phyloP scores from a whole-genome alignment of 2,113 vertebrate species.

The Chaetops frenatus region DNA sequence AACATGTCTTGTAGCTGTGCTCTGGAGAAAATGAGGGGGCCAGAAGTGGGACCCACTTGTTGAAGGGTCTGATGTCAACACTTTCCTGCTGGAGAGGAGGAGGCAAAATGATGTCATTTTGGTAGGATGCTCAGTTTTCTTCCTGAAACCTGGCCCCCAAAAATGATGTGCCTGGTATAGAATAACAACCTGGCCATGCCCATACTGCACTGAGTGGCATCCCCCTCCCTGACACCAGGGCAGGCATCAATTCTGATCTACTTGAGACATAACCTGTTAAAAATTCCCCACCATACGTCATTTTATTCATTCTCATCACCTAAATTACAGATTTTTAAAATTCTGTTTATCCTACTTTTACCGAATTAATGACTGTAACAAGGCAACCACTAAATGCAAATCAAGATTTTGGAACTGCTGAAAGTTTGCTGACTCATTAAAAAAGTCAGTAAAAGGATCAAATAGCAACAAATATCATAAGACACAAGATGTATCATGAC shows the following conservation, averaged over 20 bases:
- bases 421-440: neutral
- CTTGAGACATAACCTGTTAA: neutral
- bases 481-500: neutral
- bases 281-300: neutral
- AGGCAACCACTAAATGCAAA: neutral
- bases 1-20: too few relatives aligned
- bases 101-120: neutral
- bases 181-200: too few relatives aligned
- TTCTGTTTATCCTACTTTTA: neutral
- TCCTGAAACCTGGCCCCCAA: neutral
- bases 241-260: neutral
- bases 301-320: neutral
- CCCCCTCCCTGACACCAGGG: too few relatives aligned
- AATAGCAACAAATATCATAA: neutral
- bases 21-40: neutral
- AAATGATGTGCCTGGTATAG: accelerated
- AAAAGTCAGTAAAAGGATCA: neutral
- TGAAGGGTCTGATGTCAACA: neutral
- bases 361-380: neutral
- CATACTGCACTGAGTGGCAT: too few relatives aligned
- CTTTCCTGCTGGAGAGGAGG: neutral
- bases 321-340: neutral
- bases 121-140: neutral
- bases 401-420: neutral
- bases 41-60: too few relatives aligned